A percentile compares a stretch with the other conserved stretches of the same genome.
Evolutionary conservation across 2,113 vertebrate genomes (phyloP).

Genomic region (Crotophaga sulcirostris): DNA sequence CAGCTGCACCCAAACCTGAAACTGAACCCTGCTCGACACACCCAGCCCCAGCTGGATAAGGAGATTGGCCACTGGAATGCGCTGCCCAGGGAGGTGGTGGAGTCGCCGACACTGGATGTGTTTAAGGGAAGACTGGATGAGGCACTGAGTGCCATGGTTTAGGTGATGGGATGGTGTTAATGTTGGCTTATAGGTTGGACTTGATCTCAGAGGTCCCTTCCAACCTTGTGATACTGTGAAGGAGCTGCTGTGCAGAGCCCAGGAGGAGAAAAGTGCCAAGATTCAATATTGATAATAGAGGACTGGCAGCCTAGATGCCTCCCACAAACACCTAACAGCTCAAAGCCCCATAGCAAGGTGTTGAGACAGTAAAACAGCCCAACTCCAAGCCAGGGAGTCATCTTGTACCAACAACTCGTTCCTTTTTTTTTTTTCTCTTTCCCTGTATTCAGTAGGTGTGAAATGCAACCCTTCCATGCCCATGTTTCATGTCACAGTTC

Average conservation of each 20-base stretch:
- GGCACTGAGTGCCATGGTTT: accelerated
- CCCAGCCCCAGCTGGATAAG: accelerated
- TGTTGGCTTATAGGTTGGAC: too few species aligned
- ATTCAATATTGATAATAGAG: background rate
- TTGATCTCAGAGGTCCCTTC: too few species aligned
- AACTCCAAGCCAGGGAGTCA: background rate
- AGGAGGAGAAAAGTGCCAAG: accelerated
- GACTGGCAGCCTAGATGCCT: background rate
- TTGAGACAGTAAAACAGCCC: background rate
- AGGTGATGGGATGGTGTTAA: too few species aligned
- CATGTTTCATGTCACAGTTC: background rate
- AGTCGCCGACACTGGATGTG: too few species aligned
- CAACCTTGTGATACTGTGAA: too few species aligned
- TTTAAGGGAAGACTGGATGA: too few species aligned
- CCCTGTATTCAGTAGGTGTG: background rate
- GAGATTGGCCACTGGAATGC: too few species aligned
- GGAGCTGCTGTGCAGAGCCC: background rate
- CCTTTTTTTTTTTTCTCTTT: background rate
- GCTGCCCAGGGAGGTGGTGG: too few species aligned
- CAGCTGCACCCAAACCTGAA: background rate
- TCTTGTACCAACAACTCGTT: background rate
- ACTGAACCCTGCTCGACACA: background rate
- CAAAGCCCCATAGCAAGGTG: background rate
- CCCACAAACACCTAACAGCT: background rate
- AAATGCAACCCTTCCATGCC: background rate